A percentile compares a stretch with the other conserved stretches of the same genome.
Evolutionary conservation across 2,113 vertebrate genomes (phyloP).

Genomic region (Plecturocebus donacophilus): DNA sequence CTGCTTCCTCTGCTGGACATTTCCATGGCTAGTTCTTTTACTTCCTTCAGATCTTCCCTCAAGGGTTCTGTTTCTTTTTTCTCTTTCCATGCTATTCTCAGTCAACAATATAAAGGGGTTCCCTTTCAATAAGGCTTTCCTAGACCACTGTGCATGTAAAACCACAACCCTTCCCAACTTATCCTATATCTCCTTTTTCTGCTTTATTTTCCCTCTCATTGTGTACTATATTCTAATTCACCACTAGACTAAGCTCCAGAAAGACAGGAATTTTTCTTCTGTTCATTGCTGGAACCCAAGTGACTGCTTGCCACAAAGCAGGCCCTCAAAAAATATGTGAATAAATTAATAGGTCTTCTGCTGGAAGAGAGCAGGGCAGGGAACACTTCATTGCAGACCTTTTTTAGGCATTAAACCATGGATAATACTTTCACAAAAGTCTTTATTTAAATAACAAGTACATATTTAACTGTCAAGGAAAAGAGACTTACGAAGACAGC

Average conservation of each 20-base stretch:
- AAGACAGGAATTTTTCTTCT: not conserved
- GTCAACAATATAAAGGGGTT: too few relatives aligned
- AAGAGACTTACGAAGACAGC: not conserved
- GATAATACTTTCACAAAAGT: not conserved
- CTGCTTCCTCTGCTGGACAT: not conserved
- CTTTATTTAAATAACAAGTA: not conserved
- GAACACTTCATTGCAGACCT: not conserved
- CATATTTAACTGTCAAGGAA: not conserved
- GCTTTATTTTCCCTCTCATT: not conserved
- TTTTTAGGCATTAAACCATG: not conserved
- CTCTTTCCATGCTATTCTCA: too few relatives aligned
- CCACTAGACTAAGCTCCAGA: not conserved
- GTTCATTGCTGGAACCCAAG: not conserved
- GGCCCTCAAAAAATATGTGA: not conserved
- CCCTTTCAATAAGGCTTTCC: not conserved
- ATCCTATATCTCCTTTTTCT: not conserved
- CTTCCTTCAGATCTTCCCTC: not conserved
- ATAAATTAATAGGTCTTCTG: not conserved
- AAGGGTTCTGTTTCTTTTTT: too few relatives aligned
- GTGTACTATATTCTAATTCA: not conserved
- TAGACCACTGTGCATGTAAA: not conserved
- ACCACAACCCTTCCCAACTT: not conserved
- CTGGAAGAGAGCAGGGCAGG: not conserved
- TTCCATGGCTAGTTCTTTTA: not conserved
- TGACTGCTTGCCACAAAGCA: not conserved